Conservation (phyloP, 2,113 vertebrate genomes). For the Datnioides undecimradiatus region DNA sequence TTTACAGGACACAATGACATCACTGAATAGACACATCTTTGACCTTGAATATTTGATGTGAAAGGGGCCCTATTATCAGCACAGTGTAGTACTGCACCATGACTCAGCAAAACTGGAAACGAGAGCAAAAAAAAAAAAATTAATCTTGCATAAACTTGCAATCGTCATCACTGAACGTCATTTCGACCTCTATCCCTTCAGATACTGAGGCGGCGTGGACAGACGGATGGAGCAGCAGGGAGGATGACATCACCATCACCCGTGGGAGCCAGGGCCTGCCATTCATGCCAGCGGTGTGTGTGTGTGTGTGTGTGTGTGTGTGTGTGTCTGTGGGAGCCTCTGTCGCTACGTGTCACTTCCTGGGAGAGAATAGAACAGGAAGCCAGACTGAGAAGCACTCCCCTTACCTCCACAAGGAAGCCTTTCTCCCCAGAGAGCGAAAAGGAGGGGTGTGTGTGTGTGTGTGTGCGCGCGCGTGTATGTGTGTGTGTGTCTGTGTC, state of each 20-base stretch:
- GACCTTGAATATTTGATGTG: background rate
- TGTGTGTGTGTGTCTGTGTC: conserved; percentile 12
- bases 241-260: conserved; percentile 56
- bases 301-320: conserved; percentile 21
- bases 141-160: conserved; percentile 49
- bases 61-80: conserved; percentile 7
- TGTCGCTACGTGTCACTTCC: conserved; percentile 70
- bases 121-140: background rate
- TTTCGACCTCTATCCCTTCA: conserved; percentile 30
- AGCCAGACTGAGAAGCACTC: conserved; percentile 35
- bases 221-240: background rate
- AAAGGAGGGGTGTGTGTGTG: conserved; percentile 6
- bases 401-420: conserved; percentile 69
- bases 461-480: conserved; percentile 32
- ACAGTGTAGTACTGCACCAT: background rate
- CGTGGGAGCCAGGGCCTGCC: conserved; percentile 53
- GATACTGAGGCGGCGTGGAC: conserved; percentile 13
- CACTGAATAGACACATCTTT: conserved; percentile 1
- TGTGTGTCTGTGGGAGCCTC: conserved; percentile 18
- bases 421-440: conserved; percentile 53
- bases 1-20: background rate
- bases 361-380: conserved; percentile 77
- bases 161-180: conserved; percentile 39
- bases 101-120: conserved; percentile 30
- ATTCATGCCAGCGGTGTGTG: conserved; percentile 48